Base-by-base conservation (phyloP, 2,113 vertebrate species). In the Vulpes ferrilata region DNA sequence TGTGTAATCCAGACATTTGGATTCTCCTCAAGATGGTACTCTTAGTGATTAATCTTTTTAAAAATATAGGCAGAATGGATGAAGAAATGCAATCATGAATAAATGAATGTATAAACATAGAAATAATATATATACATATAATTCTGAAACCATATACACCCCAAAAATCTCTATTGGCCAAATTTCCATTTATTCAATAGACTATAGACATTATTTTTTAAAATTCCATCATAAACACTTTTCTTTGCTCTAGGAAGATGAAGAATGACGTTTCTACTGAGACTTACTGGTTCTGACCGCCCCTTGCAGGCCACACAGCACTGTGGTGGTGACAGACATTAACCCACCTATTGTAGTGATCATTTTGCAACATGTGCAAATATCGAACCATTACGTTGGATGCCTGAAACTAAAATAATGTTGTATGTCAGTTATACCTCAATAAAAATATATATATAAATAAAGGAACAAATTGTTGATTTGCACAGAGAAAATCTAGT, bases 241-340 rank as follows among this genome's bases (percentile, higher is more conserved):
- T 7, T 22, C 65, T 30, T 22, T 17, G 35, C 73, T 9, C 55
- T 5, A 48, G 55, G 91, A 80, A 84, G 81, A 11, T 6, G 32
- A 67, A 23, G 48, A n/a, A 5, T 1, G 19, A 1, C 5, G 59
- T 22, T 43, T 74, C 35, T 71, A 20, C 43, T 1, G 0, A 23
- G 87, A 32, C 69, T 82, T 0, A 0, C 32, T 0, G 4, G 43
- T 5, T 11, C 0, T 0, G 43, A 20, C 60, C 0, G 27, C 4
- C 57, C 62, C 35, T 16, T 6, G 6, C 32, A 43, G 60, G 7
- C 62, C 17, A 20, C 0, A 5, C 5, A 25, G 27, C 48, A n/a
- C 20, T 1, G 0, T n/a, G 83, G 9, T 16, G 11, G 12, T 22
- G 20, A 86, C 48, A 1, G 2, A 53, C 5, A 6, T 15, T 53